Base-by-base conservation (phyloP, 2,797 vertebrate genomes). In the Atherinosoma microstoma region DNA sequence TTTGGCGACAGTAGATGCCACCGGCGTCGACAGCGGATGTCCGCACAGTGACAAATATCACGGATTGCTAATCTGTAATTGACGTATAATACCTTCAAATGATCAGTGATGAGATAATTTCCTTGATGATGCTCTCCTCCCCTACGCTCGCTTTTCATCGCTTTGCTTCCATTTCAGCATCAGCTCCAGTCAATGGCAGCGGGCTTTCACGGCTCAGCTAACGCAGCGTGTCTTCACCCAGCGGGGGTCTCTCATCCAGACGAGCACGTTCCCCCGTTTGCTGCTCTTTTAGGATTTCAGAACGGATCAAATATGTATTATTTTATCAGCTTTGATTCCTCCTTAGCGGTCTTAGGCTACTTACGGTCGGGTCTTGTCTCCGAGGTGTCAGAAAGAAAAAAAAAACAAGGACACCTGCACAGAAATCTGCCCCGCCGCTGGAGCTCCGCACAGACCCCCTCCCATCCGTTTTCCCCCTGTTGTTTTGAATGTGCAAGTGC, bases 191-290 rank as follows among this genome's bases (percentile, higher is more conserved):
- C 91, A 79, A 89, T 90, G 91, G 90, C 94, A 89, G 82, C 85
- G 67, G 73, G 82, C 78, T 74, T 81, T 87, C 88, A 83, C 88
- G 78, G 84, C 87, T 86, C 90, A 84, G 86, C 84, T 6, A 71
- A 82, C 84, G 89, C 82, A 82, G 83, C 86, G 75, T 80, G 90
- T 89, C 91, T 89, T 87, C 92, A 66, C 90, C 90, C 90, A 84
- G 90, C 87, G 89, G 88, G 85, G 89, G 89, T 88, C 83, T 91
- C 83, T 90, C 92, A 91, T 90, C 91, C 90, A 83, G 72, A 81
- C 88, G 64, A 72, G 75, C 86, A 1, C 47, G 59, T 87, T 84
- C 58, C 35, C 56, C 38, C 77, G 62, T 42, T 58, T n/a, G 74
- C 78, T 78, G 83, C 80, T 82, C 75, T 78, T 76, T 71, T 58